These are phyloP conservation scores for Cosmia trapezina DNA, from an alignment of 2,888 invertebrate genomes.

Conservation along the genomic window DNA sequence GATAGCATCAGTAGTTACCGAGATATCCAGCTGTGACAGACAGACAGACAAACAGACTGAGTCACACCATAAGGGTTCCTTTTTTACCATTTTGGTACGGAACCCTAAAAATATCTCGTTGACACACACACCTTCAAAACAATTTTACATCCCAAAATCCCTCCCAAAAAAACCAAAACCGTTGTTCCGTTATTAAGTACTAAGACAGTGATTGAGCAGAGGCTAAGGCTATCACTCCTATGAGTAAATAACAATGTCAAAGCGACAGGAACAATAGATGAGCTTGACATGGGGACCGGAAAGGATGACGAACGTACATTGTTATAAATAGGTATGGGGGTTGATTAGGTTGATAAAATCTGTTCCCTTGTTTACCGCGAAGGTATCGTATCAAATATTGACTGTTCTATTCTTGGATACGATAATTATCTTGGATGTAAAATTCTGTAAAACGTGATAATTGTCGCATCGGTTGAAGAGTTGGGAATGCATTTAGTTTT, in stretches of 20 bases:
- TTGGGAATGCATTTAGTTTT: neutral
- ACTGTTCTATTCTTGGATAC: conserved; percentile 7
- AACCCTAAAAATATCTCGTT: too few species aligned
- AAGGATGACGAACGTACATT: conserved; percentile 42
- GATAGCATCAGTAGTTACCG: too few species aligned
- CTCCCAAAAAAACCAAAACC: conserved; percentile 28
- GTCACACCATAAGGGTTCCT: too few species aligned
- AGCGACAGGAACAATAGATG: conserved; percentile 54
- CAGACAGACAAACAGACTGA: too few species aligned
- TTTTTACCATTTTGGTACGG: too few species aligned
- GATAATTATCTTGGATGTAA: neutral
- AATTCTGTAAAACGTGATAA: neutral
- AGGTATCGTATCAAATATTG: conserved; percentile 26
- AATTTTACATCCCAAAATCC: neutral
- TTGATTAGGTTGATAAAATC: conserved; percentile 51
- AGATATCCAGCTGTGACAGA: too few species aligned
- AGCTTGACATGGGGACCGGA: conserved; percentile 50
- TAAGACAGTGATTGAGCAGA: conserved; percentile 56
- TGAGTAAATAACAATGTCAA: conserved; percentile 55
- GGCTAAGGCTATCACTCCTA: conserved; percentile 30
- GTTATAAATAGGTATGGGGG: conserved; percentile 23
- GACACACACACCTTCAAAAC: neutral
- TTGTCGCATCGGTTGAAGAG: neutral
- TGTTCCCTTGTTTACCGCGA: conserved; percentile 27
- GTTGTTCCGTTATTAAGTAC: conserved; percentile 45